phyloP scores from a whole-genome alignment of 2,888 invertebrate genomes.

The Ophraella communa region DNA sequence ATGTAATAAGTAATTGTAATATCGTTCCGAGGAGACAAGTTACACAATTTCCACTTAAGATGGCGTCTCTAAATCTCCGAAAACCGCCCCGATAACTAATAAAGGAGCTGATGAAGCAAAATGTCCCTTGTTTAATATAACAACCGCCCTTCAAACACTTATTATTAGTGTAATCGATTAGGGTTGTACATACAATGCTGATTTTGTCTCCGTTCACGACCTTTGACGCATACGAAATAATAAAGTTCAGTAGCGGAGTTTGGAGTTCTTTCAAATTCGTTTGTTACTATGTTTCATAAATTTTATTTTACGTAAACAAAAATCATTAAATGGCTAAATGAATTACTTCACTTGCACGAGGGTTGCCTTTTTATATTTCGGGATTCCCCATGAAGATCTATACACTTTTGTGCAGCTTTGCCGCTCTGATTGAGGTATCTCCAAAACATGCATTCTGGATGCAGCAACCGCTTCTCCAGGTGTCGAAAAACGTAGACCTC shows the following conservation, averaged over 20 bases:
- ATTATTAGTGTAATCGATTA: slow-evolving; percentile 52
- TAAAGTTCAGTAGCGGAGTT: slow-evolving; percentile 11
- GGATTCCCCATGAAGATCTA: no score
- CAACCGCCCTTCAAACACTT: slow-evolving; percentile 50
- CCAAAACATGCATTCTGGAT: no score
- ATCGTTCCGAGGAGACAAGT: slow-evolving; percentile 36
- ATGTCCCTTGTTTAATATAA: slow-evolving; percentile 56
- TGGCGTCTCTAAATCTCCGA: slow-evolving; percentile 46
- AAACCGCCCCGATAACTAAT: slow-evolving; percentile 55
- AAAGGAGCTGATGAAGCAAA: slow-evolving; percentile 58
- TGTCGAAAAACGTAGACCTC: no score
- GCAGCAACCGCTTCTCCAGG: no score
- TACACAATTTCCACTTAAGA: slow-evolving; percentile 40
- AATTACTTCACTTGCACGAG: no score
- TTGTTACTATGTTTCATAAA: no score
- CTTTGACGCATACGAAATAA: slow-evolving; percentile 1
- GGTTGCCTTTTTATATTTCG: no score
- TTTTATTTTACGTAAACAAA: no score
- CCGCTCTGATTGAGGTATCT: no score
- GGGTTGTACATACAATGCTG: slow-evolving; percentile 45
- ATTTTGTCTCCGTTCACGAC: slow-evolving; percentile 26
- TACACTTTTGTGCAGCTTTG: no score
- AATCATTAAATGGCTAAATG: no score
- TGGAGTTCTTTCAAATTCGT: no score
- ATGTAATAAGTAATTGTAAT: slow-evolving; percentile 43